Evolutionary conservation across 2,888 invertebrate genomes (phyloP), one percentile per base, ranked within the genome.

Genomic region (Drosophila multiciliata): DNA sequence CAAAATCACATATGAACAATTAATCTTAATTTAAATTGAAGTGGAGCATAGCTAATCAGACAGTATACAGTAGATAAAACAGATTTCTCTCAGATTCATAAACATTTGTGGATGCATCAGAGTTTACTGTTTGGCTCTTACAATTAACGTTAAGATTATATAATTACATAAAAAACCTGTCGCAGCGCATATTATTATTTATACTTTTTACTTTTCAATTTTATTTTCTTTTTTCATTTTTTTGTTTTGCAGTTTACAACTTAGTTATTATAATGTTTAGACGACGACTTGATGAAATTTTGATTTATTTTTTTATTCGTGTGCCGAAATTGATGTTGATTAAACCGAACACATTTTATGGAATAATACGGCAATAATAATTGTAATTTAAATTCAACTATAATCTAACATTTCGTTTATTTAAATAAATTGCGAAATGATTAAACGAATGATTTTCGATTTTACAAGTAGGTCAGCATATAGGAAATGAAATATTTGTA

Each of bases 121-220:
- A 59, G 45, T 67, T 72, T 53, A 49, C 66, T 33, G 58, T 55
- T 66, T 58, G 64, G 66, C 73, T 57, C 83, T 82, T 85, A 85
- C 66, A 75, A 69, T 77, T 82, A 80, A 54, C 67, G 65, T 80
- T 82, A 72, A 65, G 69, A 69, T 70, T 78, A 67, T 75, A 86
- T 87, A 84, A 87, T 84, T 84, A 84, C 84, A 84, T 86, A 86
- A 82, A 83, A 73, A 69, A 66, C 58, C 72, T 78, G 71, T 72
- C 58, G 80, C 72, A 77, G 67, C 57, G 40, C 60, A 57, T 62
- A 36, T 38, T 63, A 26, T 60, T 36, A 48, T 38, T 60, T 57
- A 11, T 32, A 9, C 35, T 38, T 71, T 45, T 42, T 53, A 45
- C 48, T 64, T 64, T 63, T 62, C 17, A 15, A 11, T 48, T 54